A percentile compares a stretch with the other conserved stretches of the same genome.
phyloP scores from a whole-genome alignment of 2,113 vertebrate species.

The western clawed frog (Xenopus tropicalis) region UCB_Xtro_10.0 CM004445.2:69376501-69377000 shows the following conservation, averaged over 20 bases:
- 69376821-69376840: conserved; percentile 49
- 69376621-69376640: background rate
- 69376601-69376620: background rate
- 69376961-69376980: too few species aligned
- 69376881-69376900: background rate
- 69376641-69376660: background rate
- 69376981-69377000: too few species aligned
- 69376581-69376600: background rate
- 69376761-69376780: background rate
- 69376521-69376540: background rate
- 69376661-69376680: background rate
- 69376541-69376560: background rate
- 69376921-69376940: too few species aligned
- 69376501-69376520: background rate
- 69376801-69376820: conserved; percentile 29
- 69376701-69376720: conserved; percentile 24
- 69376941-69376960: too few species aligned
- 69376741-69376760: conserved; percentile 51
- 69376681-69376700: conserved; percentile 1
- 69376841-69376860: conserved; percentile 55
- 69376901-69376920: too few species aligned
- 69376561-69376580: background rate
- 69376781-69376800: background rate
- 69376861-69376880: conserved; percentile 41
- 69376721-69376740: conserved; percentile 58